Conservation (phyloP, 2,888 invertebrate species). For the Polymixis lichenea region DNA sequence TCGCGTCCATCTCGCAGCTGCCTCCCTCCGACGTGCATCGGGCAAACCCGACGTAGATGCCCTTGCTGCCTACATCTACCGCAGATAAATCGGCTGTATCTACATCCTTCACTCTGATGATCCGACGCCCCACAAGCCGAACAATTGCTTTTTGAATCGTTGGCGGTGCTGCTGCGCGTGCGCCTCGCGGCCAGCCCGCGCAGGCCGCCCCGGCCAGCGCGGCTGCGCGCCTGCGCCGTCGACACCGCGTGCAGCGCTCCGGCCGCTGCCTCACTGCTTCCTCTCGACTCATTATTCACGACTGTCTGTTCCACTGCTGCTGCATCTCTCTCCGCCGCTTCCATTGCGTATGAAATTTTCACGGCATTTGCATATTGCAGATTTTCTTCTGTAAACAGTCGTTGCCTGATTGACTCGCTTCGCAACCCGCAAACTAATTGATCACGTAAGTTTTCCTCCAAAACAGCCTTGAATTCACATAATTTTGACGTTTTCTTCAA, state of each 20-base stretch:
- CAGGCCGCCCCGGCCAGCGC: background rate
- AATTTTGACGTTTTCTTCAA: background rate
- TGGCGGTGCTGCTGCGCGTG: background rate
- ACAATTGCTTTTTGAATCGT: background rate
- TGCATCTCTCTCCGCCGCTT: conserved; percentile 11
- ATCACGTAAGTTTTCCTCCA: background rate
- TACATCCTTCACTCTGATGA: conserved; percentile 22
- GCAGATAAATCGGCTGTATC: conserved; percentile 35
- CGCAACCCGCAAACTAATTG: background rate
- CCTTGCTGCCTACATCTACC: conserved; percentile 34
- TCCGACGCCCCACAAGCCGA: background rate
- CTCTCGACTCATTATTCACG: background rate
- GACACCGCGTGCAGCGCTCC: background rate
- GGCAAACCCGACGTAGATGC: conserved; percentile 46
- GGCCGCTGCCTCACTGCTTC: background rate
- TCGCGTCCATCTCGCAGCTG: background rate
- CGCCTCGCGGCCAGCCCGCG: background rate
- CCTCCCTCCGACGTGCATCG: background rate
- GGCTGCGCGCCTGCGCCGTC: background rate
- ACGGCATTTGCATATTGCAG: background rate
- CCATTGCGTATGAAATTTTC: background rate
- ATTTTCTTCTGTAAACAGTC: background rate
- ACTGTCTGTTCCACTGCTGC: conserved; percentile 1
- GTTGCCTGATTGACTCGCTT: background rate
- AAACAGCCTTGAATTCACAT: background rate